phyloP scores from a whole-genome alignment of 2,113 vertebrate species.

The Cygnus atratus region DNA sequence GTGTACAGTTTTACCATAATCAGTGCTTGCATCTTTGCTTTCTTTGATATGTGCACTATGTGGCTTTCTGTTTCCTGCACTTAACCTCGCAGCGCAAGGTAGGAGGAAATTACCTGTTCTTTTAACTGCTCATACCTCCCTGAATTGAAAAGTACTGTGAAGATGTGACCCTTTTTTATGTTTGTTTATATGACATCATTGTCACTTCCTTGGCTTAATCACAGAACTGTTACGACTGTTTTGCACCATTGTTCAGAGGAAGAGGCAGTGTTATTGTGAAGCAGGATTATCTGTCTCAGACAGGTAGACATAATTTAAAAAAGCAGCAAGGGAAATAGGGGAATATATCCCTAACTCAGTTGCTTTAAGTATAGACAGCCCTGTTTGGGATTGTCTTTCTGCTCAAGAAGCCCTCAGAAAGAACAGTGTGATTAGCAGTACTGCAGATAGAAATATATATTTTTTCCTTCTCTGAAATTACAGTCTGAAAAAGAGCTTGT shows the following conservation, averaged over 20 bases:
- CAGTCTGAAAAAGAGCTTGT: not conserved
- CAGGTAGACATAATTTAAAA: not conserved
- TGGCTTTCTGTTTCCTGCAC: not conserved
- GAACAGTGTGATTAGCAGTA: not conserved
- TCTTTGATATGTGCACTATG: rapidly evolving
- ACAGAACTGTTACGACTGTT: not conserved
- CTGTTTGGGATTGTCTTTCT: not conserved
- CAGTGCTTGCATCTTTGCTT: not conserved
- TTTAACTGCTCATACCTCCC: not conserved
- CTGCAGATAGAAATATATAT: not conserved
- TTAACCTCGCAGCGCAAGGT: not conserved
- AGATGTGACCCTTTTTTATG: not conserved
- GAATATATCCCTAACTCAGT: not conserved
- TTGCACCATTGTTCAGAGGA: not conserved
- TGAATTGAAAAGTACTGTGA: not conserved
- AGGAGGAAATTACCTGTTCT: not conserved
- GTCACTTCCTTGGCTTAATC: not conserved
- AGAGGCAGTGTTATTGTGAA: not conserved
- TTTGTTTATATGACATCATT: not conserved
- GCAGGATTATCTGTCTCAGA: not conserved
- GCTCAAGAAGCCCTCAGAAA: not conserved
- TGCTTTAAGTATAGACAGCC: not conserved
- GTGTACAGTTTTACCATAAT: not conserved
- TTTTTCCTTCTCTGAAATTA: not conserved
- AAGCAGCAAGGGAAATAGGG: not conserved